Base-by-base conservation (phyloP, 2,797 vertebrate genomes). In the Anolis apletophallus region DNA sequence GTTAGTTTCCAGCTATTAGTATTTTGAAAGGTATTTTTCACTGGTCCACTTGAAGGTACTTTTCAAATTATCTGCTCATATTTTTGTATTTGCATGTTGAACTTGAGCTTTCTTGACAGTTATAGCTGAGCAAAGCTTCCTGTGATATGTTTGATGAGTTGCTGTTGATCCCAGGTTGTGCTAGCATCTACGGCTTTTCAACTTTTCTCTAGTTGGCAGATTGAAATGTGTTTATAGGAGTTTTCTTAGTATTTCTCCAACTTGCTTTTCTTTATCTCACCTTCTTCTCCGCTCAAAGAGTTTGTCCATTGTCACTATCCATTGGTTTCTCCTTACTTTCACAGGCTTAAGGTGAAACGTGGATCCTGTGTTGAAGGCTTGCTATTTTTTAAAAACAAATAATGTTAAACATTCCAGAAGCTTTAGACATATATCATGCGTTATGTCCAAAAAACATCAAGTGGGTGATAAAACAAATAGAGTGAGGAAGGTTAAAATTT, bases 31-130 rank as follows among this genome's bases (percentile, higher is more conserved):
- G 1, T 71, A n/a, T 77, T 85, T 78, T 78, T 84, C 29, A 21
- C 85, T 93, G 86, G 92, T 93, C 93, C 94, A 93, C 92, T 94
- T 94, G 93, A 94, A 94, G 91, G 94, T 94, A 93, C 94, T 92
- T 89, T 94, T 91, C 89, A 54, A 84, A 79, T 36, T 26, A 3
- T 57, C 68, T 79, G 81, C 71, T 83, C 13, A 4, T 14, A 29
- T 12, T 55, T 55, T 23, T 46, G 50, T 34, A 21, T 40, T 74
- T 74, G 26, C 21, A 32, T 67, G 10, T 3, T 10, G 3, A 52
- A 40, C 73, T 17, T n/a, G 46, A 69, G 2, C 1, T 68, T 50
- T 34, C 64, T 36, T 71, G 64, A 75, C 16, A 34, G 19, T 55
- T 80, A 26, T 46, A 40, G 50, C n/a, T 57, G 77, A 50, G 32